Percentiles rank a stretch among this genome's conserved stretches.
Evolutionary conservation across 2,797 vertebrate genomes (phyloP).

Genomic region (Ibycter americanus): DNA sequence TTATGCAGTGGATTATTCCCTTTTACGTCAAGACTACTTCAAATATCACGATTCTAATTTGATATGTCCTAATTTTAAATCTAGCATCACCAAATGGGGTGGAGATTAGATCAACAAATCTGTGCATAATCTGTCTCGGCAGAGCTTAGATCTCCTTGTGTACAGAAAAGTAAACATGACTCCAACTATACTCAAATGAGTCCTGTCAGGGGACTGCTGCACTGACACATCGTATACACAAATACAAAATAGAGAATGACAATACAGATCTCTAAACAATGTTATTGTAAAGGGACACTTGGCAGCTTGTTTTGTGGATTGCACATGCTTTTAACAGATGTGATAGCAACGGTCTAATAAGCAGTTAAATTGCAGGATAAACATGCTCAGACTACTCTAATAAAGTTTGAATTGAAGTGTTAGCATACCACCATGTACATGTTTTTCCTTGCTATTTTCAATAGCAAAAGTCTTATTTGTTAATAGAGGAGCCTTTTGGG

Average conservation of each 20-base stretch:
- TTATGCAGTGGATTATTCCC: background rate
- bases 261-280: background rate
- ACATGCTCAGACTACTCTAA: background rate
- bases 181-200: background rate
- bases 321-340: background rate
- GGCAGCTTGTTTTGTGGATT: background rate
- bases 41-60: background rate
- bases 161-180: background rate
- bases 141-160: background rate
- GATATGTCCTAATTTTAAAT: background rate
- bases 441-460: background rate
- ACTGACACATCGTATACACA: background rate
- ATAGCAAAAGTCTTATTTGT: background rate
- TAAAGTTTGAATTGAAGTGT: background rate
- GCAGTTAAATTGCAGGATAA: background rate
- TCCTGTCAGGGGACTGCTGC: background rate
- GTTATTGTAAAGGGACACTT: background rate
- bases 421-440: background rate
- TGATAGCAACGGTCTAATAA: background rate
- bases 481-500: background rate
- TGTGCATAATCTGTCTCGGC: background rate
- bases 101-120: background rate
- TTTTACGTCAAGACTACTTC: background rate
- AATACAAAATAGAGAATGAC: background rate
- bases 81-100: background rate